A percentile compares a stretch with the other conserved stretches of the same genome.
Evolutionary conservation across 2,888 invertebrate species (phyloP).

Genomic region (Phoenoteleia sp.): DNA sequence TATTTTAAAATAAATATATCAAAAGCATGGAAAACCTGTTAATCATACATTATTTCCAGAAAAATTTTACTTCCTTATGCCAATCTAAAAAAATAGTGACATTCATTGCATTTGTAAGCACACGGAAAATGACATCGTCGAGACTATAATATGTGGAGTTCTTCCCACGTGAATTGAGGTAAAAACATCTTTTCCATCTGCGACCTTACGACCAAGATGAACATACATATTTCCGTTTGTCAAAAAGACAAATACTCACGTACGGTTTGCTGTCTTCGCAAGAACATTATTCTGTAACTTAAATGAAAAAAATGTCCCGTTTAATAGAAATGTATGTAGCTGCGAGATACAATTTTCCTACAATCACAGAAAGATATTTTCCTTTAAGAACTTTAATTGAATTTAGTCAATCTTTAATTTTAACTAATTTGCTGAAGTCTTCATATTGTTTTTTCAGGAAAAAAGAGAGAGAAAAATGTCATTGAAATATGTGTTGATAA

Average conservation of each 20-base stretch:
- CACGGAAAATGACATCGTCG: neutral
- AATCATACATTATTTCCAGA: no score
- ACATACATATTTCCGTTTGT: neutral
- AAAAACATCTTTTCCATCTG: neutral
- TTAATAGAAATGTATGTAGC: neutral
- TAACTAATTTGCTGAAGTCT: no score
- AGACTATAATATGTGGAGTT: neutral
- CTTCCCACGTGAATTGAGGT: neutral
- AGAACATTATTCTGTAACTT: neutral
- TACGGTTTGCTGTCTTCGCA: neutral
- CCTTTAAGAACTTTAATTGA: no score
- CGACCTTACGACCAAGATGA: neutral
- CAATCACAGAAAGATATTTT: no score
- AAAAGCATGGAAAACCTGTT: no score
- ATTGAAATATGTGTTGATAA: no score
- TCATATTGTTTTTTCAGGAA: no score
- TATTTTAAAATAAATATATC: no score
- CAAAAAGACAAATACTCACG: neutral
- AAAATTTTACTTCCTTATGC: no score
- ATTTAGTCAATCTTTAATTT: no score
- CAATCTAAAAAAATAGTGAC: neutral
- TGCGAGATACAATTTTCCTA: no score
- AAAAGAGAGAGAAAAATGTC: no score
- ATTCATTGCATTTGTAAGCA: neutral
- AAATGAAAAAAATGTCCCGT: neutral